Conservation (phyloP, 2,113 vertebrate genomes). For the Pseudorhombus dupliciocellatus region DNA sequence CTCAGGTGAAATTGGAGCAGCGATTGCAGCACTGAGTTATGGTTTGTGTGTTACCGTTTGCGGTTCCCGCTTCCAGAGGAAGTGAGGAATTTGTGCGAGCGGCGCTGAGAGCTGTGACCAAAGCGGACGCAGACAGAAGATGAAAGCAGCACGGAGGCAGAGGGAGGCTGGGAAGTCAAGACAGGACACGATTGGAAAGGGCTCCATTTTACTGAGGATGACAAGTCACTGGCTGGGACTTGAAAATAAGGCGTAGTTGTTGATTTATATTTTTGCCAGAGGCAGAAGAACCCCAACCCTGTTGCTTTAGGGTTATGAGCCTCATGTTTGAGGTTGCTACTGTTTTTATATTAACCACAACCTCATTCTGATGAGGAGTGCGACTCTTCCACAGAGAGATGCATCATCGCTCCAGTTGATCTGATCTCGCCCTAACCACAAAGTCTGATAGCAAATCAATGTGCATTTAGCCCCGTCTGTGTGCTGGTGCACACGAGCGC, state of each 20-base stretch:
- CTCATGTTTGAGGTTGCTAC: no score
- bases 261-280: not conserved
- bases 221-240: slow-evolving; percentile 15
- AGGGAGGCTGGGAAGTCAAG: not conserved
- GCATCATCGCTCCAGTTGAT: no score
- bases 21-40: slow-evolving; percentile 43
- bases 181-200: slow-evolving; percentile 24
- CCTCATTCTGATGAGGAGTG: no score
- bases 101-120: slow-evolving; percentile 41
- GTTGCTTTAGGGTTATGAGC: no score
- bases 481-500: no score
- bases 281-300: not conserved
- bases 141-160: slow-evolving; percentile 25
- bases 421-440: no score
- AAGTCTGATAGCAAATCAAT: no score
- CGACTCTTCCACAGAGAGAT: no score
- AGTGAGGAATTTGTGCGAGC: slow-evolving; percentile 49
- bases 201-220: slow-evolving; percentile 18
- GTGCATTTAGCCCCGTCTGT: no score
- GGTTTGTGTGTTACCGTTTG: slow-evolving; percentile 49
- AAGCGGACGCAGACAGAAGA: slow-evolving; percentile 43
- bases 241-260: not conserved
- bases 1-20: slow-evolving; percentile 46
- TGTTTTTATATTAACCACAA: no score
- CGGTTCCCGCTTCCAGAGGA: slow-evolving; percentile 58